Percentiles rank a stretch among this genome's conserved stretches.
Evolutionary conservation across 1,140 invertebrate species (phyloP).

Genomic region (Pseudomyrmex concolor): DNA sequence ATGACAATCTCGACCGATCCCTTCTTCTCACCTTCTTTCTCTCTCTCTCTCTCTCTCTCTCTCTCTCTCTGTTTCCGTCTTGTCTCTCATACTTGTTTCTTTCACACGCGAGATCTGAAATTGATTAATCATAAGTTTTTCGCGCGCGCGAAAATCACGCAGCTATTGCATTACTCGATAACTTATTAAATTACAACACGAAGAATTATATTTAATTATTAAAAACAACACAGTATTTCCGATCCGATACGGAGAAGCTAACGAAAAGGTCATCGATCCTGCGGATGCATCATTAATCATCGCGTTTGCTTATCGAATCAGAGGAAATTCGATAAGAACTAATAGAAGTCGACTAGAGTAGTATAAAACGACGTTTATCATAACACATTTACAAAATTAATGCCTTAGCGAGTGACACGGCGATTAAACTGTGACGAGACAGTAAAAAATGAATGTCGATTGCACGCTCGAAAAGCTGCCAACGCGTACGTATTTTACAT

Average conservation of each 20-base stretch:
- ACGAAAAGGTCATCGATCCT: background rate
- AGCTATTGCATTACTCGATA: slow-evolving; percentile 53
- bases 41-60: background rate
- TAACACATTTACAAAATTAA: slow-evolving; percentile 33
- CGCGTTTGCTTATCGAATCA: background rate
- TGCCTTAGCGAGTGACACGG: slow-evolving; percentile 36
- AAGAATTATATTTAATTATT: slow-evolving; percentile 31
- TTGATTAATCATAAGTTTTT: slow-evolving; percentile 74
- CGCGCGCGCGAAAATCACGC: slow-evolving; percentile 16
- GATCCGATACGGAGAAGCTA: background rate
- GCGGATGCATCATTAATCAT: background rate
- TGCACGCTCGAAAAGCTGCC: slow-evolving; percentile 34
- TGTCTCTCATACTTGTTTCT: slow-evolving; percentile 61
- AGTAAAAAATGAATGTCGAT: slow-evolving; percentile 50
- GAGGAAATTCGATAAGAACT: background rate
- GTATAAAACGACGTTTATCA: slow-evolving; percentile 8
- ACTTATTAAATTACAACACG: slow-evolving; percentile 53
- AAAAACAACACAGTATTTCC: slow-evolving; percentile 39
- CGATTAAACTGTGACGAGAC: slow-evolving; percentile 38
- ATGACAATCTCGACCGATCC: slow-evolving; percentile 45
- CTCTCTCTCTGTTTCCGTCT: slow-evolving; percentile 11
- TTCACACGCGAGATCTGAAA: slow-evolving; percentile 75
- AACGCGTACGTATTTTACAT: background rate
- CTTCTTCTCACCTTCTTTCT: slow-evolving; percentile 1
- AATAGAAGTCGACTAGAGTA: slow-evolving; percentile 13